Base-by-base conservation (phyloP, 2,113 vertebrate species). In the Pelecanoides urinatrix region DNA sequence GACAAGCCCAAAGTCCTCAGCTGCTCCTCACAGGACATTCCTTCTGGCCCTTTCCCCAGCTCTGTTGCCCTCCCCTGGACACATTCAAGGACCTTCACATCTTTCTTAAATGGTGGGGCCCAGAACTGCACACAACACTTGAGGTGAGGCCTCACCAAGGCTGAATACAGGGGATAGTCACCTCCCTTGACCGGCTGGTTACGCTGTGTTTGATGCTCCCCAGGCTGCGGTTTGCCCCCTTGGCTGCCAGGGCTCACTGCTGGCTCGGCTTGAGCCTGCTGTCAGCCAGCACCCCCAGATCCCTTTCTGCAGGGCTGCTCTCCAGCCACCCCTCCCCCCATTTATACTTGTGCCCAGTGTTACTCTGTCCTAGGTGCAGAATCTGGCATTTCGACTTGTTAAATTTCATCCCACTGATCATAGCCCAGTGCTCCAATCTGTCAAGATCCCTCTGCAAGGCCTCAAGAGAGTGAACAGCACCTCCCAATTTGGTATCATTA, bases 91-190 rank as follows among this genome's bases (percentile, higher is more conserved):
- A 45, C 50, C 18, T 55, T 53, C 26, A n/a, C 11, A 36, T 38
- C 42, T 20, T 29, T 61, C 55, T 42, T 23, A 10, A 44, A 30
- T 19, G 18, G 30, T 52, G 30, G 45, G 14, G 15, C 16, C 12
- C 25, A 62, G 30, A 72, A 34, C 67, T 20, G 30, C 55, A 30
- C 30, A 23, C 3, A 42, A 11, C 18, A 14, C 8, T 47, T 2
- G 2, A 32, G 16, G 27, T 49, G 62, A 67, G 19, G 40, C 15
- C 0, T 4, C 32, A 36, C 26, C 50, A 29, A 11, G 0, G 1
- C 8, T 59, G 53, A 59, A 14, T 20, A 21, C 27, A 40, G 44
- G 2, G 42, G 17, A 16, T 29, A 9, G 21, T 36, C 32, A 10
- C 38, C 25, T 72, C 19, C 18, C 3, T 22, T n/a, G 30, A 22